Conservation (phyloP, 2,113 vertebrate genomes). For the Labeo catla region DNA sequence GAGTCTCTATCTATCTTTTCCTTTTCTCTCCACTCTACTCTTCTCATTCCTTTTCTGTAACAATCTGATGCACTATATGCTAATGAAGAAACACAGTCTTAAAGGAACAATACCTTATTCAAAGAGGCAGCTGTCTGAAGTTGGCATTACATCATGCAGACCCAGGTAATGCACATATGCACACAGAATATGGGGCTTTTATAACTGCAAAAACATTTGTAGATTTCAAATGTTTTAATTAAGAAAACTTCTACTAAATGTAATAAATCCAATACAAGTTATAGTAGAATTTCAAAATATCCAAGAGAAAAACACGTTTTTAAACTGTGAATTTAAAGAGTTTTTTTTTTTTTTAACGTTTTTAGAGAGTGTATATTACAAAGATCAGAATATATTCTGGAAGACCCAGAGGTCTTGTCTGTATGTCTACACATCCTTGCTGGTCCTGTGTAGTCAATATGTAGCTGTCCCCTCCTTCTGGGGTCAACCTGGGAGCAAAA, state of each 20-base stretch:
- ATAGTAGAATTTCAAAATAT: background rate
- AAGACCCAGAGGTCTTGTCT: slow-evolving; percentile 59
- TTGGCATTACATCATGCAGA: slow-evolving; percentile 45
- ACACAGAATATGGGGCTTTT: background rate
- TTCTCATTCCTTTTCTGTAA: slow-evolving; percentile 42
- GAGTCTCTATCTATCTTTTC: slow-evolving; percentile 19
- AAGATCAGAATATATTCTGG: slow-evolving; percentile 58
- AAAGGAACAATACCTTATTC: slow-evolving; percentile 53
- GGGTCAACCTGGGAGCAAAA: slow-evolving; percentile 59
- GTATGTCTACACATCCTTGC: slow-evolving; percentile 59
- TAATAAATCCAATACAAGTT: background rate
- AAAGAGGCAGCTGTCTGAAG: slow-evolving; percentile 39
- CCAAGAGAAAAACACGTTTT: background rate
- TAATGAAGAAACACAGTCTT: slow-evolving; percentile 59
- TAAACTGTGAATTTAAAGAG: background rate
- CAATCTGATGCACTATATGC: slow-evolving; percentile 45
- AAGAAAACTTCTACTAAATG: background rate
- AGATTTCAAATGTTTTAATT: background rate
- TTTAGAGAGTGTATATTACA: background rate
- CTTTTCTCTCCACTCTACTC: slow-evolving; percentile 48
- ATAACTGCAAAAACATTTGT: background rate
- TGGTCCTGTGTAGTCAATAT: slow-evolving; percentile 50
- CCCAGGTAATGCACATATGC: slow-evolving; percentile 39
- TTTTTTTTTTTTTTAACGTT: background rate
- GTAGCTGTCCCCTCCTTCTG: slow-evolving; percentile 62